Base-by-base conservation (phyloP, 2,888 invertebrate genomes). In the Antheraea yamamai region DNA sequence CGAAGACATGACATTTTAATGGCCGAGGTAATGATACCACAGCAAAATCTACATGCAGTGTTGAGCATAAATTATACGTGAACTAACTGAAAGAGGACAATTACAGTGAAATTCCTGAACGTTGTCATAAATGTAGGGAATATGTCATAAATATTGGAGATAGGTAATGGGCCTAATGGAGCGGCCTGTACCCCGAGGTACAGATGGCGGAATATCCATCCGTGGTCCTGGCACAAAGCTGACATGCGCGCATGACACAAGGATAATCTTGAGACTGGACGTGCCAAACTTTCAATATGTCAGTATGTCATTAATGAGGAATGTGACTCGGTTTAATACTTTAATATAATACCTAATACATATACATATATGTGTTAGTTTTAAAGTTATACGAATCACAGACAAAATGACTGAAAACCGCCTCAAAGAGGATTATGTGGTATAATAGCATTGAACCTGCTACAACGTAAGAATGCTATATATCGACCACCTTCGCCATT, bases 241-340 rank as follows among this genome's bases (percentile, higher is more conserved):
- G 66, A 78, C 78, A 78, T 77, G 78, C 81, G 76, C 79, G 79
- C 78, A 79, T 78, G 77, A 83, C 79, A 81, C 82, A 81, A 47
- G 8, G 58, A 39, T 39, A 23, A n/a, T 23, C 23, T n/a, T 20
- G 20, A 47, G 30, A 20, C 58, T 75, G 58, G 74, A 75, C 72
- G 35, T 51, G 74, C 12, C 58, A 74, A 23, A 30, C 30, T 47
- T 47, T 47, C 47, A 47, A 47, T 47, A 47, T 47, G 47, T 47
- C 47, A 47, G 12, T 47, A 47, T 47, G 47, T 47, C 47, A 47
- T 12, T 8, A 47, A 47, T 12, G 47, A 12, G 12, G 12, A 47
- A 47, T 1, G 47, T 47, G 47, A 47, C 8, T 47, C 12, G 47
- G 12, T 47, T 47, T 47, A 7, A 47, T 47, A 47, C 1, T 47